Evolutionary conservation across 2,113 vertebrate genomes (phyloP).

Genomic region (Tupaia chinensis): DNA sequence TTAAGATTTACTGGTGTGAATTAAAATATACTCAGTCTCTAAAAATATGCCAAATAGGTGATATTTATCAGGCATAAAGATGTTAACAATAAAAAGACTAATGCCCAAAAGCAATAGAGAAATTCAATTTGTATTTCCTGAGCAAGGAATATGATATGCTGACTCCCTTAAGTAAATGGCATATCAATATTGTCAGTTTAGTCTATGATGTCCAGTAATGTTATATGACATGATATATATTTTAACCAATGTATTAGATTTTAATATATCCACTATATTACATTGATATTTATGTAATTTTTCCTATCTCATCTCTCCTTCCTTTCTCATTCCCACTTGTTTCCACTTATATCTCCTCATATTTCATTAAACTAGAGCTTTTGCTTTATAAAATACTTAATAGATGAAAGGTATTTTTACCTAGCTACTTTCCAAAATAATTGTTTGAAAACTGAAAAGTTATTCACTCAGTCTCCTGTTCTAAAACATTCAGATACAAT

Average conservation of each 20-base stretch:
- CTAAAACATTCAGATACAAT: constrained; percentile 56
- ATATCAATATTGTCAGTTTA: background rate
- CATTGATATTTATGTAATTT: constrained; percentile 34
- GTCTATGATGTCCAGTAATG: background rate
- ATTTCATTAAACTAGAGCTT: constrained; percentile 30
- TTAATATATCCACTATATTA: background rate
- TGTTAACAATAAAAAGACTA: constrained; percentile 66
- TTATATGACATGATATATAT: constrained; percentile 5
- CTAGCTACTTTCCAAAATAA: constrained; percentile 27
- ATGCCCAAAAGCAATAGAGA: background rate
- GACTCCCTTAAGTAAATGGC: constrained; percentile 61
- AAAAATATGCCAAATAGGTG: constrained; percentile 50
- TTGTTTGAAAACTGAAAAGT: constrained; percentile 47
- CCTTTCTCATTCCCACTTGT: background rate
- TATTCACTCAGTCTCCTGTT: background rate
- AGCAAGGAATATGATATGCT: background rate
- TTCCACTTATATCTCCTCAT: background rate
- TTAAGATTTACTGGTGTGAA: constrained; percentile 70
- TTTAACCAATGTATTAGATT: constrained; percentile 51
- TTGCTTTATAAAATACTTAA: constrained; percentile 49
- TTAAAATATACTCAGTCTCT: constrained; percentile 61
- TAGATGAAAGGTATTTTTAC: background rate
- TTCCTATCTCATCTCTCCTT: background rate
- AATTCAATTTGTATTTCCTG: constrained; percentile 29
- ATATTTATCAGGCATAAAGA: constrained; percentile 6